Evolutionary conservation across 1,140 invertebrate species (phyloP).

Genomic region (Apis dorsata): DNA sequence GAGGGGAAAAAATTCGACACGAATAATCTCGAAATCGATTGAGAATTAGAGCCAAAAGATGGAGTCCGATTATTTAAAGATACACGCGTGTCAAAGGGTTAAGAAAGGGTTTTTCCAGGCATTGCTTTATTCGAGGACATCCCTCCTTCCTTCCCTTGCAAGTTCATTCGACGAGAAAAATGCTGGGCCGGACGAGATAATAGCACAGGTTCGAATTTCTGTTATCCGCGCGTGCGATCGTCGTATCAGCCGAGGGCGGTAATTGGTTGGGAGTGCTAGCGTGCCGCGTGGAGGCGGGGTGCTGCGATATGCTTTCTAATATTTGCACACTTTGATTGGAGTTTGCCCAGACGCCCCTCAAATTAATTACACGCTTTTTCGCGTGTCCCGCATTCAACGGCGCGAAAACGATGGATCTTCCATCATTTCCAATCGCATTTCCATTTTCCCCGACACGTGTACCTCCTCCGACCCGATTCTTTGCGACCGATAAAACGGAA

Average conservation of each 20-base stretch:
- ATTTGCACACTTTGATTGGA: slow-evolving; percentile 71
- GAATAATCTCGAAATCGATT: too few relatives aligned
- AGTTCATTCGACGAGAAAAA: not conserved
- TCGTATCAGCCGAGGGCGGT: slow-evolving; percentile 41
- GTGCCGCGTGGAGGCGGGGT: slow-evolving; percentile 17
- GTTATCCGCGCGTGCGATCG: slow-evolving; percentile 63
- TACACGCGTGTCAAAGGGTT: too few relatives aligned
- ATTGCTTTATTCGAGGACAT: too few relatives aligned
- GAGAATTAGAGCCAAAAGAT: too few relatives aligned
- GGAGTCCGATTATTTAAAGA: too few relatives aligned
- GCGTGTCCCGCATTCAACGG: slow-evolving; percentile 50
- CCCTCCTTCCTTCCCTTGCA: too few relatives aligned
- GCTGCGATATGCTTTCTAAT: slow-evolving; percentile 68
- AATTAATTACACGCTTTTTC: slow-evolving; percentile 68
- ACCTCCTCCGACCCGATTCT: too few relatives aligned
- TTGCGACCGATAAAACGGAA: too few relatives aligned
- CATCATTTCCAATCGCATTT: not conserved
- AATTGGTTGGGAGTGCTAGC: slow-evolving; percentile 54
- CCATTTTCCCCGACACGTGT: not conserved
- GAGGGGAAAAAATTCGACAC: too few relatives aligned
- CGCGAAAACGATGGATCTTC: slow-evolving; percentile 31
- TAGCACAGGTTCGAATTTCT: slow-evolving; percentile 49
- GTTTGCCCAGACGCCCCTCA: slow-evolving; percentile 64
- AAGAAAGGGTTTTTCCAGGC: too few relatives aligned
- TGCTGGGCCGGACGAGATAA: slow-evolving; percentile 32